A percentile compares a stretch with the other conserved stretches of the same genome.
phyloP scores from a whole-genome alignment of 2,797 vertebrate genomes.

The Coregonus sp. region DNA sequence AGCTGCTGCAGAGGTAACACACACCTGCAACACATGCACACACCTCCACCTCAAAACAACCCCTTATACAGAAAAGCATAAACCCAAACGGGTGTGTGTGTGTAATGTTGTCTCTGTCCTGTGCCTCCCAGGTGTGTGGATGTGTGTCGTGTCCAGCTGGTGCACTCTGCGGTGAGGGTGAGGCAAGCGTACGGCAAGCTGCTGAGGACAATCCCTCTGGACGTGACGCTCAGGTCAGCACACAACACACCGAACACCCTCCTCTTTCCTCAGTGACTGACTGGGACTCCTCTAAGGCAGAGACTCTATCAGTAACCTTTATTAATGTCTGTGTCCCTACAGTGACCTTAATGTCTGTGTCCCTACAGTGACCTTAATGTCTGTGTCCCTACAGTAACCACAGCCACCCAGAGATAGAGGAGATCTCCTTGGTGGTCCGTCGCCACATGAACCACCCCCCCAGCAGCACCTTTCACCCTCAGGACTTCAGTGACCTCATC shows the following conservation, averaged over 20 bases:
- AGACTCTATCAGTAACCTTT: no score
- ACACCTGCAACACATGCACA: not conserved
- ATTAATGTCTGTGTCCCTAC: not conserved
- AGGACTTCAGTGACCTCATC: constrained; percentile 98
- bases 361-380: not conserved
- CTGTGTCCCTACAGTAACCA: constrained; percentile 74
- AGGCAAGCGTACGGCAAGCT: constrained; percentile 93
- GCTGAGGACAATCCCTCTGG: constrained; percentile 88
- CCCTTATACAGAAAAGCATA: no score
- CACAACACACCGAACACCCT: not conserved
- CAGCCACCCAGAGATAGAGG: constrained; percentile 89
- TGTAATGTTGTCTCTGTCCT: not conserved
- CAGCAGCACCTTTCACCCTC: constrained; percentile 95
- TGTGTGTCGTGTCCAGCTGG: constrained; percentile 91
- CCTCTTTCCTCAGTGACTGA: not conserved
- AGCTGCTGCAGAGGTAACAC: constrained; percentile 90
- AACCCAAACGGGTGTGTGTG: not conserved
- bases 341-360: no score
- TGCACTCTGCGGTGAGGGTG: constrained; percentile 88
- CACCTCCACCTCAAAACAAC: not conserved
- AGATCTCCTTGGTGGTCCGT: constrained; percentile 90
- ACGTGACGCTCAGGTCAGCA: constrained; percentile 88
- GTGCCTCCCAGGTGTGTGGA: constrained; percentile 85
- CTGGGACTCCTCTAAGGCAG: no score
- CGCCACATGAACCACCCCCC: constrained; percentile 93